phyloP scores from a whole-genome alignment of 2,797 vertebrate species.

The Sebastes wilsoni region DNA sequence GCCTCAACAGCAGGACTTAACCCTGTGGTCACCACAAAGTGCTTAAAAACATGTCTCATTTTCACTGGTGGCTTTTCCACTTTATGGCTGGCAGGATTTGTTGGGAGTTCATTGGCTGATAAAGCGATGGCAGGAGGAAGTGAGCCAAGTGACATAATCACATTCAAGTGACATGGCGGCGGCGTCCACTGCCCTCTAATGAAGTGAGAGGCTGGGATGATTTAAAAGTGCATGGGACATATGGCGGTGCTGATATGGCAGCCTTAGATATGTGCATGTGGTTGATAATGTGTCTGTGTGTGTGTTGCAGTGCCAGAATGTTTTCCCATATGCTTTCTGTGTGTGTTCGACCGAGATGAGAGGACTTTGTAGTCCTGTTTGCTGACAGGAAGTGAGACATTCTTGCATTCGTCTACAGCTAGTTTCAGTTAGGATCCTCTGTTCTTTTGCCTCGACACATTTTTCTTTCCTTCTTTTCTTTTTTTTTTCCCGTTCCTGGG shows the following conservation, averaged over 20 bases:
- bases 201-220: constrained; percentile 41
- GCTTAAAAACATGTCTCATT: constrained; percentile 31
- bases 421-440: constrained; percentile 46
- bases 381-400: constrained; percentile 69
- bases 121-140: constrained; percentile 23
- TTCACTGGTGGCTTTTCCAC: constrained; percentile 19
- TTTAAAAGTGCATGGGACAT: constrained; percentile 55
- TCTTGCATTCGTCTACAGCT: constrained; percentile 54
- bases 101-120: constrained; percentile 29
- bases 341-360: constrained; percentile 62
- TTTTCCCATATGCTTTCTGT: constrained; percentile 66
- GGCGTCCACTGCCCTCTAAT: constrained; percentile 46
- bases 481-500: not conserved
- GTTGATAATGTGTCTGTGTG: constrained; percentile 36
- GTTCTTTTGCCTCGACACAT: constrained; percentile 53
- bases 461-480: constrained; percentile 37
- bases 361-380: constrained; percentile 66
- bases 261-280: constrained; percentile 31
- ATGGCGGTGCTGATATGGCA: constrained; percentile 56
- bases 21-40: constrained; percentile 35
- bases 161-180: constrained; percentile 31
- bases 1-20: constrained; percentile 38
- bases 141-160: constrained; percentile 44
- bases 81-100: constrained; percentile 31
- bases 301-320: constrained; percentile 43